Conservation (phyloP, 2,888 invertebrate species). For the Polydrusus tereticollis region DNA sequence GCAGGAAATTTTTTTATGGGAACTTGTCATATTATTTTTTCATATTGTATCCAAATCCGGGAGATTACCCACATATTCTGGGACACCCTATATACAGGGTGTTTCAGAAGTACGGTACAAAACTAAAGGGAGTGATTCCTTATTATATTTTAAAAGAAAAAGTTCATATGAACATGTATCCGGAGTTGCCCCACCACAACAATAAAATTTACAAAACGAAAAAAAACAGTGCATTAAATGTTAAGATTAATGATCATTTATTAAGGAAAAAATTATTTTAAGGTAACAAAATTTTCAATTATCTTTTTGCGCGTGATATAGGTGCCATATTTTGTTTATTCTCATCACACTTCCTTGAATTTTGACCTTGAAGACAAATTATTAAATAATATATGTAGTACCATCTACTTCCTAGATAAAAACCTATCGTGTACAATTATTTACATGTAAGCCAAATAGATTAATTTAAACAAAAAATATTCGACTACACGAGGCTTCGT, state of each 20-base stretch:
- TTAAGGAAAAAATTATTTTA: background rate
- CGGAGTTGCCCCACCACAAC: no score
- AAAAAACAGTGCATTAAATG: no score
- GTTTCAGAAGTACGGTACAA: no score
- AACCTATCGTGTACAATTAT: background rate
- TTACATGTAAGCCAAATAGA: constrained; percentile 3
- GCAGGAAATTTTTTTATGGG: no score
- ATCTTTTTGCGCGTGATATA: background rate
- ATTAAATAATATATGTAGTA: background rate
- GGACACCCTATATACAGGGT: no score
- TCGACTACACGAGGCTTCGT: background rate
- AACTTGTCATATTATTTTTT: no score
- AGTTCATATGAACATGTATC: no score
- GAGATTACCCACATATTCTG: no score
- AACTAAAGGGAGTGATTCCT: no score
- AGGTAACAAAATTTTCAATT: background rate
- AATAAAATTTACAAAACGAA: no score
- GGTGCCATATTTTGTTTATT: background rate
- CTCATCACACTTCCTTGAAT: background rate
- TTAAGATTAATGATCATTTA: background rate
- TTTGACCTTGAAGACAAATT: constrained; percentile 9
- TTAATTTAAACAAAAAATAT: background rate
- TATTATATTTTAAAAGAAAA: no score
- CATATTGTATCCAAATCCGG: no score
- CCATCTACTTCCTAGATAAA: constrained; percentile 13